Evolutionary conservation across 2,888 invertebrate species (phyloP).

Genomic region (Acrocyrtus sp.): DNA sequence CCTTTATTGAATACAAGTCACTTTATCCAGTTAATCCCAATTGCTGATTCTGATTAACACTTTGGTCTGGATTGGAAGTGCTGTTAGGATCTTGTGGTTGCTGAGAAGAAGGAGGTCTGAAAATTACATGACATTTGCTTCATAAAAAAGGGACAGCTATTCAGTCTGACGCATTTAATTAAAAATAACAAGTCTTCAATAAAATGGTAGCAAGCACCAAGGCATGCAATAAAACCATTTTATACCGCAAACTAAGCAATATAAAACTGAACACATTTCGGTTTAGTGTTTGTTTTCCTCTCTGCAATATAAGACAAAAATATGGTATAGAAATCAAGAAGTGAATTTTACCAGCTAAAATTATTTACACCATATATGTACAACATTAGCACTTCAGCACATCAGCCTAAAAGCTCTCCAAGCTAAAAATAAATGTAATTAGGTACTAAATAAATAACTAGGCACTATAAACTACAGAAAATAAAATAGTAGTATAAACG

Average conservation of each 20-base stretch:
- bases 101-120: constrained; percentile 62
- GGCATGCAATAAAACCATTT: constrained; percentile 49
- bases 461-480: not conserved
- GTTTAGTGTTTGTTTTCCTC: constrained; percentile 50
- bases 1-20: constrained; percentile 9
- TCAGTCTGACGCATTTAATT: constrained; percentile 20
- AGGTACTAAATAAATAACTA: not conserved
- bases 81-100: constrained; percentile 59
- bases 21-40: constrained; percentile 42
- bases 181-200: constrained; percentile 26
- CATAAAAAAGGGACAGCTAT: constrained; percentile 22
- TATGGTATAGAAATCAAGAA: constrained; percentile 48
- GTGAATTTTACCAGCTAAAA: constrained; percentile 44
- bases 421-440: not conserved
- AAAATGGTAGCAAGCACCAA: constrained; percentile 43
- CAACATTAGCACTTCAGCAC: constrained; percentile 21
- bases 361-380: constrained; percentile 37
- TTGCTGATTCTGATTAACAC: constrained; percentile 38
- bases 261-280: constrained; percentile 49
- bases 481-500: too few species aligned
- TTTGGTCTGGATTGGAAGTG: constrained; percentile 29
- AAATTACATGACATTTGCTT: constrained; percentile 38
- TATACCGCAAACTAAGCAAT: constrained; percentile 51
- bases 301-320: constrained; percentile 45
- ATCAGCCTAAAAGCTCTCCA: constrained; percentile 29